Evolutionary conservation across 2,797 vertebrate species (phyloP).

Genomic region (Galago senegalensis): DNA sequence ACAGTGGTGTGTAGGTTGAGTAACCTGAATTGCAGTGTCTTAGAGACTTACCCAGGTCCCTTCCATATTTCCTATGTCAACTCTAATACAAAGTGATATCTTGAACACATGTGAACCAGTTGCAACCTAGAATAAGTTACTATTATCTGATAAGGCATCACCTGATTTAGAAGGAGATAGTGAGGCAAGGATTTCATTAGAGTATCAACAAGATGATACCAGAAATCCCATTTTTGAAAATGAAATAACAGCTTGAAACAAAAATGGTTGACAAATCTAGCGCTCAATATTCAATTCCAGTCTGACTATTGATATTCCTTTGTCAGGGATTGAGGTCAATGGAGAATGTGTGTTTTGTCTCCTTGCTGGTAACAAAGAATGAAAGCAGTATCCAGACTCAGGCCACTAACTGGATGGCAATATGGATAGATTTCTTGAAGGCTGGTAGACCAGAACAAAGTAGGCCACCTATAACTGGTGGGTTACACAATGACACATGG

Average conservation of each 20-base stretch:
- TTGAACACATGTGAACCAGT: background rate
- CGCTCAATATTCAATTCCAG: background rate
- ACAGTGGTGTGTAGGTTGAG: background rate
- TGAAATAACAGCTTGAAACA: background rate
- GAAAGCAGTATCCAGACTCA: background rate
- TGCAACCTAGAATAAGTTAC: background rate
- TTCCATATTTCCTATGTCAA: conserved; percentile 23
- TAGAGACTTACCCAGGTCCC: background rate
- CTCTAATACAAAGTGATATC: background rate
- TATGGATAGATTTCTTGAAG: background rate
- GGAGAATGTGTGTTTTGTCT: background rate
- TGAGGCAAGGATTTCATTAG: background rate
- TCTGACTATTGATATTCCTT: background rate
- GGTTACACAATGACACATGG: background rate
- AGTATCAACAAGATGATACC: background rate
- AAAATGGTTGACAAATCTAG: background rate
- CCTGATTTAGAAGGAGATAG: background rate
- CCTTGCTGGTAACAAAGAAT: background rate
- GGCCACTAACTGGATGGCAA: background rate
- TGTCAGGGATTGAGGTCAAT: background rate
- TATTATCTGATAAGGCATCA: background rate
- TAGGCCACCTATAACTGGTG: background rate
- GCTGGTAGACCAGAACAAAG: background rate
- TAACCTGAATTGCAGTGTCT: background rate
- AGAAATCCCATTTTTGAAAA: conserved; percentile 35